Conservation (phyloP, 2,888 invertebrate genomes). For the Tromatobia lineatoria region DNA sequence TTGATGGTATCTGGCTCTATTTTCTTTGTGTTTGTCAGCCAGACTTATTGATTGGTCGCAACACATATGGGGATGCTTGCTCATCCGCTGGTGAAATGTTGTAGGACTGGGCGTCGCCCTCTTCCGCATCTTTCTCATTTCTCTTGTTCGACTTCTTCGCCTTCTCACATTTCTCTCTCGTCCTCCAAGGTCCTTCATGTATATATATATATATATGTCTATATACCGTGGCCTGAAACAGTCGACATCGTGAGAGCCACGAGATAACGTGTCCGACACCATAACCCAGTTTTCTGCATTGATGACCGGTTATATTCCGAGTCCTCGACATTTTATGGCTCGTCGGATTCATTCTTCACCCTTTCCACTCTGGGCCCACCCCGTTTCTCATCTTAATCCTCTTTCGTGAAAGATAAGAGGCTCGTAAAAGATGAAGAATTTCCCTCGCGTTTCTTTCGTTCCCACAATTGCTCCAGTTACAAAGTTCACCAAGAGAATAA, state of each 20-base stretch:
- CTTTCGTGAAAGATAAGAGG: background rate
- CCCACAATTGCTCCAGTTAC: background rate
- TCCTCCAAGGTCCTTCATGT: background rate
- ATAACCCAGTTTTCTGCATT: constrained; percentile 70
- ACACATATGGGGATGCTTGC: constrained; percentile 13
- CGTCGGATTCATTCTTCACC: constrained; percentile 26
- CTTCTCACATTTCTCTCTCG: constrained; percentile 23
- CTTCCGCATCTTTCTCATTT: constrained; percentile 32
- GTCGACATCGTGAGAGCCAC: constrained; percentile 12
- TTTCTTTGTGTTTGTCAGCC: background rate
- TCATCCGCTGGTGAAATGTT: constrained; percentile 9
- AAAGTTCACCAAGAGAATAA: background rate
- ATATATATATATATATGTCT: background rate
- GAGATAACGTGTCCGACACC: constrained; percentile 56
- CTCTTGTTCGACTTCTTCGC: constrained; percentile 13
- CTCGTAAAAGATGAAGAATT: constrained; percentile 8
- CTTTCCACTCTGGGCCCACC: background rate
- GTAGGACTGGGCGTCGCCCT: constrained; percentile 65
- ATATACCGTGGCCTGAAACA: constrained; percentile 48
- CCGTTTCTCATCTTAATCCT: background rate
- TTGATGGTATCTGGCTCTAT: constrained; percentile 16
- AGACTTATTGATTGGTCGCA: constrained; percentile 42
- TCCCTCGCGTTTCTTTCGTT: background rate
- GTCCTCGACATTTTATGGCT: constrained; percentile 62
- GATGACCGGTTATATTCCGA: background rate